Percentiles rank a stretch among this genome's conserved stretches.
Evolutionary conservation across 2,113 vertebrate species (phyloP).

Genomic region (Ranitomeya variabilis): DNA sequence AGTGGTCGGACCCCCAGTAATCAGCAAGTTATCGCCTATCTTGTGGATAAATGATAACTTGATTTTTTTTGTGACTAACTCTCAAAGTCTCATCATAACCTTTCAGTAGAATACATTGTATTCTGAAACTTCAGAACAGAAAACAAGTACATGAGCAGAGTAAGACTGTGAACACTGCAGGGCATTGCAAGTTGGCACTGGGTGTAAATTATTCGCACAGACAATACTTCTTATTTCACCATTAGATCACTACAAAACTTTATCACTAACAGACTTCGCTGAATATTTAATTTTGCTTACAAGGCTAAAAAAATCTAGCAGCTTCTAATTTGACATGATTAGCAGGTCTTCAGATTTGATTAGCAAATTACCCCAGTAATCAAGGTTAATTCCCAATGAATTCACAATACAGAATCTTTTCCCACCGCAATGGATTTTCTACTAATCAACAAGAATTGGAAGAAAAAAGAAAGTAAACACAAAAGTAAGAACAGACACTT

Average conservation of each 20-base stretch:
- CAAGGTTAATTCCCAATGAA: constrained; percentile 82
- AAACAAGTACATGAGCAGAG: background rate
- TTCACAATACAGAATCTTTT: constrained; percentile 66
- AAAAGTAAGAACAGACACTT: background rate
- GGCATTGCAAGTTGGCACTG: background rate
- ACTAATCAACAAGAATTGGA: constrained; percentile 56
- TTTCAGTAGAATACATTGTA: too few species aligned
- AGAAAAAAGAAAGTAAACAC: background rate
- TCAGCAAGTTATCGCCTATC: too few species aligned
- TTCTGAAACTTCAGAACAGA: background rate
- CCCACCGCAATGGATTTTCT: constrained; percentile 69
- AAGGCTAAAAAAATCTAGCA: constrained; percentile 80
- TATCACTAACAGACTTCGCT: constrained; percentile 65
- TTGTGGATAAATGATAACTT: too few species aligned
- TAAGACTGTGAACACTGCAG: background rate
- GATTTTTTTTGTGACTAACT: too few species aligned
- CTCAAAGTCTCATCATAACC: too few species aligned
- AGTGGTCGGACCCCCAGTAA: too few species aligned
- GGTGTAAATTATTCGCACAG: background rate
- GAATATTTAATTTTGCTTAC: constrained; percentile 77
- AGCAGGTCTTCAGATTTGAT: constrained; percentile 84
- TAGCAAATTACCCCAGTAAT: constrained; percentile 81
- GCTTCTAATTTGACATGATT: constrained; percentile 83
- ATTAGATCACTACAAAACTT: background rate
- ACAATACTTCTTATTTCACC: background rate